Evolutionary conservation across 2,113 vertebrate species (phyloP).

Genomic region (Melierax canorus): DNA sequence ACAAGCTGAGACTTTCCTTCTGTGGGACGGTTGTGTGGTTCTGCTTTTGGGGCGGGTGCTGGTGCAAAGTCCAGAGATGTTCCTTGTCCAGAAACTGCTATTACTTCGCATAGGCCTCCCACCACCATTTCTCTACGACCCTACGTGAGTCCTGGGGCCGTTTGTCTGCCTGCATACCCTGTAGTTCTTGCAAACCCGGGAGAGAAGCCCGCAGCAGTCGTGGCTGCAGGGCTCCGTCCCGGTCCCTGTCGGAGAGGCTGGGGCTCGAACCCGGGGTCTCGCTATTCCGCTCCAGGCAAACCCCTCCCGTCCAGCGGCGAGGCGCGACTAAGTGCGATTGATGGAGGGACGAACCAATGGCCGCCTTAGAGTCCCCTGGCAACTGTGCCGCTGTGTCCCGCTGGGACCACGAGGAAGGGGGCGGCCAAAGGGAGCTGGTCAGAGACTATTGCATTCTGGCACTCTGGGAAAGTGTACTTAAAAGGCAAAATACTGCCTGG

Average conservation of each 20-base stretch:
- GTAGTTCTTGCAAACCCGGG: too few species aligned
- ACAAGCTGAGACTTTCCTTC: accelerated
- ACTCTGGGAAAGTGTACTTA: background rate
- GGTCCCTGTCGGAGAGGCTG: accelerated
- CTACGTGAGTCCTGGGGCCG: too few species aligned
- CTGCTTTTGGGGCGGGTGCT: too few species aligned
- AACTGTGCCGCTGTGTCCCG: background rate
- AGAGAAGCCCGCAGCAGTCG: background rate
- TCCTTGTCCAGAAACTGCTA: background rate
- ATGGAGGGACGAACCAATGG: background rate
- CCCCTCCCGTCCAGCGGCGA: background rate
- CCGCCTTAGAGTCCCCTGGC: background rate
- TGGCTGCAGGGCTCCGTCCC: accelerated
- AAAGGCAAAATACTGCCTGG: background rate
- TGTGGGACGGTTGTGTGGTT: too few species aligned
- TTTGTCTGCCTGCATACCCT: accelerated
- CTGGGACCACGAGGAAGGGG: background rate
- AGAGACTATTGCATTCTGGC: background rate
- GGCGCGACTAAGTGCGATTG: background rate
- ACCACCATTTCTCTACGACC: too few species aligned
- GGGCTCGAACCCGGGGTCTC: accelerated
- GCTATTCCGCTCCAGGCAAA: accelerated
- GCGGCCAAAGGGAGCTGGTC: background rate
- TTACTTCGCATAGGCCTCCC: background rate
- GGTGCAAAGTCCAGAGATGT: background rate